Percentiles rank a stretch among this genome's conserved stretches.
Evolutionary conservation across 1,140 invertebrate species (phyloP).

Genomic region (Wasmannia auropunctata): DNA sequence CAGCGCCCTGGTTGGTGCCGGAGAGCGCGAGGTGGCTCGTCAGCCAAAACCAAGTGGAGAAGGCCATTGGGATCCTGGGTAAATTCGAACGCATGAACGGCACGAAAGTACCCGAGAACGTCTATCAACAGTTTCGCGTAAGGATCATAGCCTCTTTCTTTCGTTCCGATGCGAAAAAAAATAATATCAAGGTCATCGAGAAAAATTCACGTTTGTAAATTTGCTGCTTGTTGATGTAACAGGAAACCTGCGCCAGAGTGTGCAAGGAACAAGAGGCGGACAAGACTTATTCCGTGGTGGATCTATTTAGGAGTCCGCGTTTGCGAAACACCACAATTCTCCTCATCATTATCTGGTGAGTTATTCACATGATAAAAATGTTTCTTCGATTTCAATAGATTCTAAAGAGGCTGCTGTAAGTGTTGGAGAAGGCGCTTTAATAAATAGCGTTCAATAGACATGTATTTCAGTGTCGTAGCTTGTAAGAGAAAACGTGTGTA

Average conservation of each 20-base stretch:
- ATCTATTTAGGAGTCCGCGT: conserved; percentile 91
- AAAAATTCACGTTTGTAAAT: not conserved
- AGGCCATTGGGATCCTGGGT: conserved; percentile 91
- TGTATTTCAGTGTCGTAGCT: not conserved
- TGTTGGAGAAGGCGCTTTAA: not conserved
- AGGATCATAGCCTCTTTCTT: not conserved
- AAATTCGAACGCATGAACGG: conserved; percentile 93
- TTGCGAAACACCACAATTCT: conserved; percentile 90
- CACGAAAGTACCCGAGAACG: conserved; percentile 89
- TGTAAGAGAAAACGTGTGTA: not conserved
- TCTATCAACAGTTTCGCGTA: conserved; percentile 89
- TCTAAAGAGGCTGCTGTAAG: not conserved
- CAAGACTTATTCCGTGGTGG: conserved; percentile 90
- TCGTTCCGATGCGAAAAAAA: not conserved
- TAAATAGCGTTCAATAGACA: not conserved
- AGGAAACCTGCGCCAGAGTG: conserved; percentile 88
- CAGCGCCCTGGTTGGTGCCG: conserved; percentile 91
- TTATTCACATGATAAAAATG: not conserved
- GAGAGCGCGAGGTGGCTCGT: conserved; percentile 95
- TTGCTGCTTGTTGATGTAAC: conserved; percentile 16
- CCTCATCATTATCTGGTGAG: conserved; percentile 91
- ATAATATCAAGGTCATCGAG: not conserved
- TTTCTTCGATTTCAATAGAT: not conserved
- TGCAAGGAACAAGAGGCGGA: conserved; percentile 89
- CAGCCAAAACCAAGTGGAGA: conserved; percentile 92